A percentile compares a stretch with the other conserved stretches of the same genome.
Conservation (phyloP, 2,888 invertebrate species). For the Scrobipalpa atriplicella region DNA sequence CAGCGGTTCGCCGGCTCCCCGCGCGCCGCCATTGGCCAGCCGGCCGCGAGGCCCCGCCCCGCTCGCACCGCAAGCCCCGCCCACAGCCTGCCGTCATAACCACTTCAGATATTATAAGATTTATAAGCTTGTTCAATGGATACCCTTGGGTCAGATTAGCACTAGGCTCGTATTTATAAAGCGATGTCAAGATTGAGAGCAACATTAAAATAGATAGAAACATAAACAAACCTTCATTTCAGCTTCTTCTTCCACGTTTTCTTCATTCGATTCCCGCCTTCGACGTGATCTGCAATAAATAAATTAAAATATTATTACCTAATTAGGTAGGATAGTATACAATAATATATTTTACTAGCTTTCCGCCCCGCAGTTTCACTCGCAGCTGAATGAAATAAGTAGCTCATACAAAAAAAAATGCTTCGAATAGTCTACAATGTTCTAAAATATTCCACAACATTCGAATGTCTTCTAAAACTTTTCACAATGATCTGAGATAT, state of each 20-base stretch:
- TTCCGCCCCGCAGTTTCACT: no score
- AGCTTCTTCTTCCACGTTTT: conserved; percentile 53
- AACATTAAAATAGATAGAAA: background rate
- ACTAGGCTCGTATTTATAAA: no score
- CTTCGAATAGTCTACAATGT: no score
- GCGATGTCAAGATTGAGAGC: no score
- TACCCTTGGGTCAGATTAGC: no score
- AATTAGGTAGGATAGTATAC: no score
- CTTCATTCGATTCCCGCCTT: conserved; percentile 48
- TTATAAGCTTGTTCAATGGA: conserved; percentile 25
- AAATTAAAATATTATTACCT: background rate
- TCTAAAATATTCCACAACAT: no score
- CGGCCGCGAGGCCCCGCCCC: conserved; percentile 41
- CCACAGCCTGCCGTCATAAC: conserved; percentile 50
- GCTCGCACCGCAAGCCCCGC: conserved; percentile 30
- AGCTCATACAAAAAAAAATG: no score
- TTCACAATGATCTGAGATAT: no score
- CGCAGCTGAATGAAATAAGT: no score
- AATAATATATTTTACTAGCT: no score
- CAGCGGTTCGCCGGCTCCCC: conserved; percentile 73
- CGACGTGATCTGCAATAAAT: conserved; percentile 51
- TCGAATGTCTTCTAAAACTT: no score
- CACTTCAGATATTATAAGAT: conserved; percentile 36
- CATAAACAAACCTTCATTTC: conserved; percentile 65
- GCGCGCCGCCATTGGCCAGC: conserved; percentile 66